Percentiles rank a stretch among this genome's conserved stretches.
Conservation (phyloP, 2,113 vertebrate genomes). For the Clupea harengus region DNA sequence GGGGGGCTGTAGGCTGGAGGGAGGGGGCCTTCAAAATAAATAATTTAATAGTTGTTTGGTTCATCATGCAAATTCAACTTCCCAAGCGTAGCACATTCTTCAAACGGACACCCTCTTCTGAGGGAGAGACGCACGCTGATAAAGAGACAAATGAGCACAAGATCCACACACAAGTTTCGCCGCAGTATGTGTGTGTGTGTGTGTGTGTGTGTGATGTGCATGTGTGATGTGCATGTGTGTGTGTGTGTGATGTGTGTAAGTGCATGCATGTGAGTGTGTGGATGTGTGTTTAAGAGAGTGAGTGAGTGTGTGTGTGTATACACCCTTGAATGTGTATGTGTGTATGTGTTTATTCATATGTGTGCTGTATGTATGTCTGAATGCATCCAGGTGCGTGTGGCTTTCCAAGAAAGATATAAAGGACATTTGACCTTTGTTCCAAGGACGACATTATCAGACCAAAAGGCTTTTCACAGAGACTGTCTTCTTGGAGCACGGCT, state of each 20-base stretch:
- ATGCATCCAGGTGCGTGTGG: neutral
- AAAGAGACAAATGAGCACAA: slow-evolving; percentile 92
- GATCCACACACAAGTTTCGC: slow-evolving; percentile 58
- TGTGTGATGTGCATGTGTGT: neutral
- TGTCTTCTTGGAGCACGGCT: neutral
- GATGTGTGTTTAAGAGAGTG: neutral
- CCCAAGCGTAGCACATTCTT: slow-evolving; percentile 87
- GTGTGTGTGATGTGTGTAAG: slow-evolving; percentile 26
- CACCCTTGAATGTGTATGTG: neutral
- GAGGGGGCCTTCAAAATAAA: slow-evolving; percentile 29
- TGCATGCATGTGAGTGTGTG: slow-evolving; percentile 31
- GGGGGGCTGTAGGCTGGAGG: slow-evolving; percentile 46
- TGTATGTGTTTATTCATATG: neutral
- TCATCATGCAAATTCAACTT: slow-evolving; percentile 91
- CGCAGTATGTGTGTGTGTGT: slow-evolving; percentile 9
- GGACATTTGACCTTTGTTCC: slow-evolving; percentile 77
- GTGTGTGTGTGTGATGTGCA: slow-evolving; percentile 8
- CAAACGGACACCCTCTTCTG: slow-evolving; percentile 93
- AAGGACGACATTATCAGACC: slow-evolving; percentile 76
- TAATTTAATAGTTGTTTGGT: slow-evolving; percentile 49
- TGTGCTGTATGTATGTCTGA: neutral
- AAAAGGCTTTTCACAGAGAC: slow-evolving; percentile 27
- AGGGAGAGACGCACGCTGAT: slow-evolving; percentile 87
- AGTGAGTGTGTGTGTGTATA: slow-evolving; percentile 12
- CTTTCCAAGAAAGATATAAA: slow-evolving; percentile 35